These are phyloP conservation scores for Heterodera carotae DNA, from an alignment of 1,140 invertebrate species.

Conservation along the genomic window DNA sequence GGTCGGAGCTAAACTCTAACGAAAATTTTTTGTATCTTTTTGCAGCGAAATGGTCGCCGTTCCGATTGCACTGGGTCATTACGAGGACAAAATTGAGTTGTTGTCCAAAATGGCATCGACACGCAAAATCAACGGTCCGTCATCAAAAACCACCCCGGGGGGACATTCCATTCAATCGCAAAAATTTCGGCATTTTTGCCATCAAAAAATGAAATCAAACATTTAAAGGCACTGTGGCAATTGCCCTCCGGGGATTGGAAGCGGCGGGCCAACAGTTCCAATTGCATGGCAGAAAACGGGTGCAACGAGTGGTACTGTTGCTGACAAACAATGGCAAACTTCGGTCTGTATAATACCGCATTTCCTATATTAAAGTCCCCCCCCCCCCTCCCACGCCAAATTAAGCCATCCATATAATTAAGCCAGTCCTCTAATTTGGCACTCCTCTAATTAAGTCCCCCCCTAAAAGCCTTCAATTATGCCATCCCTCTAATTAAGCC, in stretches of 20 bases:
- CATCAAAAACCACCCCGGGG: background rate
- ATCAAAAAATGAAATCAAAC: too few species aligned
- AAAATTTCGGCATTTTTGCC: too few species aligned
- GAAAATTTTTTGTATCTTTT: background rate
- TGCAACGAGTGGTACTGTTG: slow-evolving; percentile 55
- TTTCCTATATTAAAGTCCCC: too few species aligned
- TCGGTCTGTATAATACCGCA: slow-evolving; percentile 36
- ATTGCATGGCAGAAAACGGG: slow-evolving; percentile 56
- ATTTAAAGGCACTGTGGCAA: slow-evolving; percentile 44
- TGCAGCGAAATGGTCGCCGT: slow-evolving; percentile 62
- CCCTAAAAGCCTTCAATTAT: too few species aligned
- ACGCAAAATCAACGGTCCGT: slow-evolving; percentile 26
- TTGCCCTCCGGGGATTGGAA: slow-evolving; percentile 61
- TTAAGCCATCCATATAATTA: too few species aligned
- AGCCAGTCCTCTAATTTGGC: too few species aligned
- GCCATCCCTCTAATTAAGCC: too few species aligned
- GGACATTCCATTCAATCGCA: background rate
- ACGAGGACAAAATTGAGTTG: slow-evolving; percentile 65
- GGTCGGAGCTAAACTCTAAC: too few species aligned
- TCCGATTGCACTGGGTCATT: slow-evolving; percentile 63
- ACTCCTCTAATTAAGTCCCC: too few species aligned
- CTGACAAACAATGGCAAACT: slow-evolving; percentile 64
- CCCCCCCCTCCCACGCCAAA: too few species aligned
- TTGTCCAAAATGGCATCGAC: slow-evolving; percentile 52
- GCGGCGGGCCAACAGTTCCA: slow-evolving; percentile 64